Percentiles rank a stretch among this genome's conserved stretches.
Conservation (phyloP, 2,888 invertebrate genomes). For the Protonemura montana region DNA sequence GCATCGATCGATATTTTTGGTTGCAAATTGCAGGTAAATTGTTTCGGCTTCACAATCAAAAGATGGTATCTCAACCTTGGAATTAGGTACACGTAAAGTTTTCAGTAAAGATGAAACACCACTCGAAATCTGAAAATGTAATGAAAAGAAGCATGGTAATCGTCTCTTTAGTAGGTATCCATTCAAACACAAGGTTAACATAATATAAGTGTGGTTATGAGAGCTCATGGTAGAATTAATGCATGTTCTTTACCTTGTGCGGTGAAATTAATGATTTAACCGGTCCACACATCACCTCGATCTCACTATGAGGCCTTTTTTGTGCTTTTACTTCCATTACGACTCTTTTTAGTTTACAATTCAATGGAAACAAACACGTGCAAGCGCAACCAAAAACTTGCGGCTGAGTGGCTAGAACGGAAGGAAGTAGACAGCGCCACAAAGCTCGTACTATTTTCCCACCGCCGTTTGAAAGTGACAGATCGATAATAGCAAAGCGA, state of each 20-base stretch:
- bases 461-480: not conserved
- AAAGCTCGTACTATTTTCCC: not conserved
- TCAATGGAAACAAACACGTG: not conserved
- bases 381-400: too few relatives aligned
- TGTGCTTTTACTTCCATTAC: not conserved
- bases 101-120: not conserved
- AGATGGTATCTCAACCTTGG: not conserved
- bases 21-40: not conserved
- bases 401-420: too few relatives aligned
- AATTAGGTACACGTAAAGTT: not conserved
- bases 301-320: not conserved
- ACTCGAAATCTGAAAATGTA: not conserved
- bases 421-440: too few relatives aligned
- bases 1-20: not conserved
- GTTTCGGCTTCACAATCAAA: not conserved
- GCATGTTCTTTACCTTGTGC: not conserved
- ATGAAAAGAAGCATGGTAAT: not conserved
- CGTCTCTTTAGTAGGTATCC: too few relatives aligned
- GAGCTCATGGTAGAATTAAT: not conserved
- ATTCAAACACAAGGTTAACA: too few relatives aligned
- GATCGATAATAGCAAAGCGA: too few relatives aligned
- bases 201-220: not conserved
- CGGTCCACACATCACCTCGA: not conserved
- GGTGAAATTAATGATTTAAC: not conserved
- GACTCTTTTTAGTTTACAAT: not conserved